Conservation (phyloP, 2,113 vertebrate genomes). For the Leuciscus idus region DNA sequence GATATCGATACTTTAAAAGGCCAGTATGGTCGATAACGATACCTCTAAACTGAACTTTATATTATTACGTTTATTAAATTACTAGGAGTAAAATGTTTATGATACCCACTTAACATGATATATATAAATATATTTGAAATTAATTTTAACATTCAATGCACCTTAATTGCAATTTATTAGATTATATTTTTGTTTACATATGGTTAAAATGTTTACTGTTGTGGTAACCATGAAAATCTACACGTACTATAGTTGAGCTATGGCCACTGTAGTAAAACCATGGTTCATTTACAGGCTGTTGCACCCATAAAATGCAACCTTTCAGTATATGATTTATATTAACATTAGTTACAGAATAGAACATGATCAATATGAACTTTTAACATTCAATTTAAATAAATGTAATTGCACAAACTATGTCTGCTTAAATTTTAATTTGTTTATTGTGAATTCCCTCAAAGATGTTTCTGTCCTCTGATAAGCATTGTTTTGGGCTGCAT, state of each 20-base stretch:
- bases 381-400: not conserved
- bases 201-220: not conserved
- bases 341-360: too few relatives aligned
- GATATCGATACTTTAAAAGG: too few relatives aligned
- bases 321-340: too few relatives aligned
- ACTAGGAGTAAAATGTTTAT: too few relatives aligned
- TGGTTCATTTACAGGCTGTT: too few relatives aligned
- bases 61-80: not conserved
- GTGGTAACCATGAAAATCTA: not conserved
- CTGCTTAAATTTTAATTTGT: too few relatives aligned
- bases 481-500: too few relatives aligned
- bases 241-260: too few relatives aligned
- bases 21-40: too few relatives aligned
- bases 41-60: not conserved
- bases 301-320: too few relatives aligned
- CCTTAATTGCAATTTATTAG: not conserved
- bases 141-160: not conserved
- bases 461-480: not conserved
- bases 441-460: not conserved
- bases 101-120: not conserved
- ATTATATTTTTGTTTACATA: not conserved
- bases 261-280: too few relatives aligned
- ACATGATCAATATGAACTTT: too few relatives aligned
- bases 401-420: not conserved
- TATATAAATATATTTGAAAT: not conserved